Conservation (phyloP, 2,888 invertebrate genomes). For the Entomobrya multifasciata region DNA sequence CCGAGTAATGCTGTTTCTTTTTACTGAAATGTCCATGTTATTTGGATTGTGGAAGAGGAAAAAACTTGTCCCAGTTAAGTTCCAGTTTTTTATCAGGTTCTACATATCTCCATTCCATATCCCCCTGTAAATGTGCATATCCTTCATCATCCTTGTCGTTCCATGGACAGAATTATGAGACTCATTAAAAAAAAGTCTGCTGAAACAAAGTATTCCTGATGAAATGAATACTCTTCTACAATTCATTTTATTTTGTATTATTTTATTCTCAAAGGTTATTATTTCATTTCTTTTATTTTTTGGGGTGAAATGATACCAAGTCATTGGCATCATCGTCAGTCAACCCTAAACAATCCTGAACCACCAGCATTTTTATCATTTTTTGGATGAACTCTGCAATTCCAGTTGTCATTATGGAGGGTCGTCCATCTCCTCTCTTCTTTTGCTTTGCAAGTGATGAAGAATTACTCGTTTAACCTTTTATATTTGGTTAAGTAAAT, state of each 20-base stretch:
- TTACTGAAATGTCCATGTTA: too few relatives aligned
- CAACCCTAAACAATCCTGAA: too few relatives aligned
- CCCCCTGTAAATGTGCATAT: constrained; percentile 44
- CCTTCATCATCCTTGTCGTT: constrained; percentile 49
- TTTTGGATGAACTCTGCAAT: not conserved
- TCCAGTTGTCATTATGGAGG: not conserved
- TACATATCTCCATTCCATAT: constrained; percentile 66
- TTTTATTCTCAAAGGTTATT: not conserved
- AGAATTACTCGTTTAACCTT: constrained; percentile 45
- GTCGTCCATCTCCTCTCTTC: not conserved
- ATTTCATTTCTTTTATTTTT: constrained; percentile 1
- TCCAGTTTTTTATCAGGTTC: constrained; percentile 67
- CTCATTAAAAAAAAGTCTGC: constrained; percentile 64
- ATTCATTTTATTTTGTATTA: constrained; percentile 29
- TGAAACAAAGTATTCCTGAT: constrained; percentile 4
- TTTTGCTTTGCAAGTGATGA: not conserved
- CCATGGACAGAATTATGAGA: constrained; percentile 67
- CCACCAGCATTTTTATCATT: not conserved
- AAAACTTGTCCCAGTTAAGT: constrained; percentile 62
- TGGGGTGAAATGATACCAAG: constrained; percentile 17
- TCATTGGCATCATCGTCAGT: not conserved
- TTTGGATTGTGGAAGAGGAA: constrained; percentile 2
- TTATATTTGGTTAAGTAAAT: constrained; percentile 33
- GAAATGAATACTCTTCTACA: constrained; percentile 8
- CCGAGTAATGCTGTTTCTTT: constrained; percentile 45